Base-by-base conservation (phyloP, 2,113 vertebrate species). In the Perca flavescens region DNA sequence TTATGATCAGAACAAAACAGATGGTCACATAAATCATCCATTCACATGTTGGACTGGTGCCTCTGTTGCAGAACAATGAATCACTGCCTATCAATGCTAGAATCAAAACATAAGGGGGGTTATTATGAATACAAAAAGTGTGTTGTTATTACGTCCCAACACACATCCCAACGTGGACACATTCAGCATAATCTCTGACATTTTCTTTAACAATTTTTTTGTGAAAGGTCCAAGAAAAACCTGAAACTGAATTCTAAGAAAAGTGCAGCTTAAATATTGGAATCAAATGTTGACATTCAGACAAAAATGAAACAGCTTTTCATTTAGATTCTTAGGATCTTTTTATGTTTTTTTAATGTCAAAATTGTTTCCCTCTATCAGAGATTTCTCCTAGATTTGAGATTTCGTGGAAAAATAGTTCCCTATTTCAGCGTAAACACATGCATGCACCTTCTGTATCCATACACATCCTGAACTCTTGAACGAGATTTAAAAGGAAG, bases 21-120 rank as follows among this genome's bases (percentile, higher is more conserved):
- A 92, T 93, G 92, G 91, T 77, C 83, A 88, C 92, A 93, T 94
- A 89, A 93, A 92, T 93, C 92, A 94, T 91, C 87, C 69, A 82
- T 90, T 93, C 91, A 90, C 78, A 85, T 68, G 86, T 88, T 92
- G 90, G 90, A 91, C 77, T 77, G 88, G 54, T 80, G 88, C 90
- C 88, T 88, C 82, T 58, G 80, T 50, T 81, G 82, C 91, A 85
- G 80, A 91, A 92, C 91, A 93, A 91, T 93, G 86, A 91, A 90
- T 92, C 91, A 91, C 88, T 77, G 86, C 83, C 86, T 85, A 89
- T 90, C 85, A 91, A 79, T 78, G 85, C 72, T 77, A 61, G 17
- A 84, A 88, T 90, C 82, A 77, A 89, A 91, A 87, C 84, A 90
- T 70, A 86, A 87, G 80, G 63, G 72, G 57, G 57, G 61, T 12